phyloP scores from a whole-genome alignment of 2,797 vertebrate species.

The Tenualosa thibaudeaui region DNA sequence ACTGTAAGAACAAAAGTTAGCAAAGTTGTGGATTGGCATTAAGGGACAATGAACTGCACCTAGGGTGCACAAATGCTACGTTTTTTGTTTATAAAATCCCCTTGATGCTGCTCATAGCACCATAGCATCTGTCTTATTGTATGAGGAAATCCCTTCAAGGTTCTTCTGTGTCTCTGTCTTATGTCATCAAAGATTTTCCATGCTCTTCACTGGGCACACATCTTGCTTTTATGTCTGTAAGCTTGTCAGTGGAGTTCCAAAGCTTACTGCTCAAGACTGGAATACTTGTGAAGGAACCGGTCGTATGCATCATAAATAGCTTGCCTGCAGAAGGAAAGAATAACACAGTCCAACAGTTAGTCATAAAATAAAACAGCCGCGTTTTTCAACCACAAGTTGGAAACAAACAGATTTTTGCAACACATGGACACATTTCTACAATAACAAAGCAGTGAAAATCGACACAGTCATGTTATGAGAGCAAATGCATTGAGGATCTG shows the following conservation, averaged over 20 bases:
- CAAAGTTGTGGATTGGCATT: no score
- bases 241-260: slow-evolving; percentile 5
- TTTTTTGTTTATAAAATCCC: slow-evolving; percentile 10
- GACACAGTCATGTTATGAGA: background rate
- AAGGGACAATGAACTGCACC: background rate
- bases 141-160: slow-evolving; percentile 15
- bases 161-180: background rate
- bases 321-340: slow-evolving; percentile 67
- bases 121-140: background rate
- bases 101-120: slow-evolving; percentile 29
- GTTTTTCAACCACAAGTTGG: background rate
- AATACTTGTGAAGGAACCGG: slow-evolving; percentile 89
- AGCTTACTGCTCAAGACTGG: slow-evolving; percentile 60
- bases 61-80: slow-evolving; percentile 23
- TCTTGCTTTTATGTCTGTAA: background rate
- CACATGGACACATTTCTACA: no score
- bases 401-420: background rate
- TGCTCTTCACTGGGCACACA: slow-evolving; percentile 18
- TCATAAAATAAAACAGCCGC: background rate
- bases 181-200: background rate
- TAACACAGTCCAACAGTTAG: background rate
- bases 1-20: no score
- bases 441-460: no score
- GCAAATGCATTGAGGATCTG: background rate
- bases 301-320: slow-evolving; percentile 96